These are phyloP conservation scores for Arvicanthis niloticus DNA, from an alignment of 2,113 vertebrate species.

Conservation along the genomic window DNA sequence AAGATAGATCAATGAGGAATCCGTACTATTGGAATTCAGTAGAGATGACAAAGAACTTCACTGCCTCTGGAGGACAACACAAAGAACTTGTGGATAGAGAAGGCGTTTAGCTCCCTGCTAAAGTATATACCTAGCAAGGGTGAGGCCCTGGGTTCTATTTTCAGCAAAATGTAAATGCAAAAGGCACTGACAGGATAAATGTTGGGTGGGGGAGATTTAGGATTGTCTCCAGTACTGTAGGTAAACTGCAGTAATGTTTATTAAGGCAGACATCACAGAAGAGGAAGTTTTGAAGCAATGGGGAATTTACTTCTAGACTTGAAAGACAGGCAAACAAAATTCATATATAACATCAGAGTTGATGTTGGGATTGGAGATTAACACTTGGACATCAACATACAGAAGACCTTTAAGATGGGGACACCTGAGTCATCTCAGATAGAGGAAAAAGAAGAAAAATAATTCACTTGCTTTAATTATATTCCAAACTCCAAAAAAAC, in stretches of 20 bases:
- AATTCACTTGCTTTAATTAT: conserved; percentile 32
- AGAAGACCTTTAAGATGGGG: not conserved
- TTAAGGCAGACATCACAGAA: not conserved
- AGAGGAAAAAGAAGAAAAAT: conserved; percentile 6
- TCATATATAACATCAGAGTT: not conserved
- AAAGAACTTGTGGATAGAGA: not conserved
- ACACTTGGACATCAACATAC: not conserved
- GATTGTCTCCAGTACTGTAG: not conserved
- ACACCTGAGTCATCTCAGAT: not conserved
- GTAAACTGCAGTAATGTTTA: not conserved
- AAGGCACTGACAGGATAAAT: not conserved
- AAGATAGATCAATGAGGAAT: not conserved
- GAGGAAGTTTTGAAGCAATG: not conserved
- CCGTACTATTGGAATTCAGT: not conserved
- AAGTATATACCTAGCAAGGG: not conserved
- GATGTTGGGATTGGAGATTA: not conserved
- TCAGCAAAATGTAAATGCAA: not conserved
- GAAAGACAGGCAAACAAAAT: not conserved
- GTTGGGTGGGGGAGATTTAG: not conserved
- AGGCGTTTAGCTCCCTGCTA: too few species aligned
- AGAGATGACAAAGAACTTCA: not conserved
- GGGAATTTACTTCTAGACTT: not conserved
- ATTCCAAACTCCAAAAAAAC: conserved; percentile 42
- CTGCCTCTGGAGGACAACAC: not conserved
- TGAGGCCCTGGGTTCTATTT: not conserved